These are phyloP conservation scores for Phortica variegata DNA, from an alignment of 1,140 invertebrate species.

Conservation along the genomic window DNA sequence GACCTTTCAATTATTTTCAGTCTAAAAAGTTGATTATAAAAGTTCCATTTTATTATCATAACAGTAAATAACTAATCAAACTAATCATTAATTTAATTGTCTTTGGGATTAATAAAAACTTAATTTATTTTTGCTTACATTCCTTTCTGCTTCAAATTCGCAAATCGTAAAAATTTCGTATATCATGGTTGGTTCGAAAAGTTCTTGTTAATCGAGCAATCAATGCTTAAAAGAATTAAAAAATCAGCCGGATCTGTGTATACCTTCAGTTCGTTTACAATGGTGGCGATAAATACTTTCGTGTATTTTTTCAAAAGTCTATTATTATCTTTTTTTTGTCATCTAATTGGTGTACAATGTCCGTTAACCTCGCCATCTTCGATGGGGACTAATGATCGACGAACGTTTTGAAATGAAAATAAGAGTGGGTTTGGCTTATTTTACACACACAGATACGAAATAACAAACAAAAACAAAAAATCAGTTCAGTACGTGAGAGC, in stretches of 20 bases:
- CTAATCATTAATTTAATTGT: no score
- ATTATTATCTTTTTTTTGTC: background rate
- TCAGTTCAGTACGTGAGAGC: slow-evolving; percentile 21
- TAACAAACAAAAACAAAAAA: slow-evolving; percentile 26
- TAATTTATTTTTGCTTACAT: no score
- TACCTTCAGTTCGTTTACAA: no score
- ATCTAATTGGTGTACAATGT: background rate
- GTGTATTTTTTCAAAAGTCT: background rate
- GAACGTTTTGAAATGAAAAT: slow-evolving; percentile 37
- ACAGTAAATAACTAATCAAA: no score
- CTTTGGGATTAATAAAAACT: no score
- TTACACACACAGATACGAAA: no score
- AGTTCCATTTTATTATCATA: no score
- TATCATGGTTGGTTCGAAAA: background rate
- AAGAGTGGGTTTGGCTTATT: slow-evolving; percentile 32
- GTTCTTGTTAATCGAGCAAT: background rate
- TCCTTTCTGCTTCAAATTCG: background rate
- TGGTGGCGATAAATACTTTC: no score
- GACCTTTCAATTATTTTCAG: background rate
- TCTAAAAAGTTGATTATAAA: background rate
- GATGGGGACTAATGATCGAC: slow-evolving; percentile 30
- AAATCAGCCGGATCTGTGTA: background rate
- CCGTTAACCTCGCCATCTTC: slow-evolving; percentile 4
- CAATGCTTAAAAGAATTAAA: background rate
- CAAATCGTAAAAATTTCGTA: no score